Evolutionary conservation across 2,888 invertebrate species (phyloP).

Genomic region (Abscondita cerata): DNA sequence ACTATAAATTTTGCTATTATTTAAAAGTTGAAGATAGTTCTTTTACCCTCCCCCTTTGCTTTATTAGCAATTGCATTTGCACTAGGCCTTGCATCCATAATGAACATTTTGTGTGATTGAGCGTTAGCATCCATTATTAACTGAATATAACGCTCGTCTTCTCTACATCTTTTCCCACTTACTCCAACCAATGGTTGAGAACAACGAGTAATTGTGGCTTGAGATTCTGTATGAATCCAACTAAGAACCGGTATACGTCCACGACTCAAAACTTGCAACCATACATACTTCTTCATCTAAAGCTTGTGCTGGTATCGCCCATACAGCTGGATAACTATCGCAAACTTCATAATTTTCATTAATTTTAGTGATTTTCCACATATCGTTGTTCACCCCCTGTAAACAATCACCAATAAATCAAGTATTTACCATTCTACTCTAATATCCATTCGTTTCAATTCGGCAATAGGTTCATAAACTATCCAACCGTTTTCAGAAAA

Average conservation of each 20-base stretch:
- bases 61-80: slow-evolving; percentile 99
- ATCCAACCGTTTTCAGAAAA: slow-evolving; percentile 94
- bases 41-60: slow-evolving; percentile 95
- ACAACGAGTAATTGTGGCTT: slow-evolving; percentile 94
- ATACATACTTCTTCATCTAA: slow-evolving; percentile 87
- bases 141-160: slow-evolving; percentile 92
- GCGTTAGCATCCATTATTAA: slow-evolving; percentile 98
- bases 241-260: slow-evolving; percentile 92
- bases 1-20: slow-evolving; percentile 50
- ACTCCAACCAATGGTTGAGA: slow-evolving; percentile 97
- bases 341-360: slow-evolving; percentile 94
- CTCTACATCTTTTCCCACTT: slow-evolving; percentile 84
- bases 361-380: slow-evolving; percentile 94
- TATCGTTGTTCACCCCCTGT: slow-evolving; percentile 92
- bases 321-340: slow-evolving; percentile 95
- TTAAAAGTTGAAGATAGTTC: too few relatives aligned
- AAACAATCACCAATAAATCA: too few relatives aligned
- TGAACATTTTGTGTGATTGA: slow-evolving; percentile 94
- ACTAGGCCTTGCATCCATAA: slow-evolving; percentile 98
- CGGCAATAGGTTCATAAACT: slow-evolving; percentile 92
- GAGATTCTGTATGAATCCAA: slow-evolving; percentile 97
- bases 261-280: slow-evolving; percentile 80
- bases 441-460: slow-evolving; percentile 91
- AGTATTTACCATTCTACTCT: too few relatives aligned
- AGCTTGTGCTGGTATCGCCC: slow-evolving; percentile 92